Percentiles rank a stretch among this genome's conserved stretches.
phyloP scores from a whole-genome alignment of 2,113 vertebrate species.

The Semnornis frantzii region DNA sequence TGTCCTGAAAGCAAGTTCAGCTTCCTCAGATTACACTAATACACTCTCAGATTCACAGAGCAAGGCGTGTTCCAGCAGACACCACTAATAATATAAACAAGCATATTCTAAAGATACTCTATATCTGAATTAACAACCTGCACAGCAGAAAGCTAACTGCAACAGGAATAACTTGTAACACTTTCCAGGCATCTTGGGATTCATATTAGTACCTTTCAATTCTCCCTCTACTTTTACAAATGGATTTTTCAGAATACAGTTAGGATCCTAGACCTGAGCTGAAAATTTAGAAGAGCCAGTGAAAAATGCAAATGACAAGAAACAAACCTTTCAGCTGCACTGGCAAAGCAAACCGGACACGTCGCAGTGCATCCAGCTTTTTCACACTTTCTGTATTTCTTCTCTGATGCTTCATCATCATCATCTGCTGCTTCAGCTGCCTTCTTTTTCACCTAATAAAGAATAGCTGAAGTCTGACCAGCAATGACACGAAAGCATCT shows the following conservation, averaged over 20 bases:
- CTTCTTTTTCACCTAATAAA: conserved; percentile 89
- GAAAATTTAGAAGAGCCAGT: neutral
- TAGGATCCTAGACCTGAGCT: neutral
- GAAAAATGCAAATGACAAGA: neutral
- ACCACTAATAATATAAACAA: neutral
- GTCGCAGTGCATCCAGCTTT: conserved; percentile 94
- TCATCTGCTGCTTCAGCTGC: conserved; percentile 84
- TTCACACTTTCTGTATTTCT: conserved; percentile 98
- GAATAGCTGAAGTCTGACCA: conserved; percentile 15
- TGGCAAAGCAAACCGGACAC: conserved; percentile 96
- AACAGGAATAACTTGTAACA: neutral
- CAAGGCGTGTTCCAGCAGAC: neutral
- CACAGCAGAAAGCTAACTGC: neutral
- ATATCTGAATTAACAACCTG: neutral
- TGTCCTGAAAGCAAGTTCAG: neutral
- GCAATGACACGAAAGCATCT: neutral
- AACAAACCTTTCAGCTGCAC: conserved; percentile 91
- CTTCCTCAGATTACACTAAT: neutral
- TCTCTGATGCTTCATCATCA: conserved; percentile 91
- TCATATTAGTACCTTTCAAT: neutral
- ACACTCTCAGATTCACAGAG: neutral
- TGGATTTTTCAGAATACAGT: neutral
- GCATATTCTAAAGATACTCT: neutral
- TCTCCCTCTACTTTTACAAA: neutral
- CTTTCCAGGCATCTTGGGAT: neutral